A percentile compares a stretch with the other conserved stretches of the same genome.
Conservation (phyloP, 2,888 invertebrate genomes). For the Ophonus ardosiacus region DNA sequence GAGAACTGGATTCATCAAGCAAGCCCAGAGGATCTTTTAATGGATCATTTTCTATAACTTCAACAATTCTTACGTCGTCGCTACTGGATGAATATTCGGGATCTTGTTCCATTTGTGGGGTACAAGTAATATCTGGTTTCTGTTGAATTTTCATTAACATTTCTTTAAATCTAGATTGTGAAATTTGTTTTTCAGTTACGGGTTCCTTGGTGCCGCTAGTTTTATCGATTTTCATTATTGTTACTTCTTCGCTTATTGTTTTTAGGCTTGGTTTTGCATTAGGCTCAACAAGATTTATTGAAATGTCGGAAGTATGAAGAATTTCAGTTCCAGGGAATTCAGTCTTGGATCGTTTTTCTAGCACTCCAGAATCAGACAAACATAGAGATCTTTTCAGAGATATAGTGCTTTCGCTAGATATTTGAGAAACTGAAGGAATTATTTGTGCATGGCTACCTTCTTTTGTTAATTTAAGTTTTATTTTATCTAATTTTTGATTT, state of each 20-base stretch:
- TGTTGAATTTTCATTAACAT: conserved; percentile 66
- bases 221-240: conserved; percentile 61
- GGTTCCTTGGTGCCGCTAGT: background rate
- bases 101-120: conserved; percentile 46
- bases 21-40: conserved; percentile 61
- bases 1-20: conserved; percentile 66
- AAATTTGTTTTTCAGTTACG: background rate
- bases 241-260: conserved; percentile 63
- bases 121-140: conserved; percentile 61
- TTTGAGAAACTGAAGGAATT: conserved; percentile 69
- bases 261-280: conserved; percentile 45
- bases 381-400: conserved; percentile 40
- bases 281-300: conserved; percentile 63
- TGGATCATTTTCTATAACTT: conserved; percentile 65
- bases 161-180: conserved; percentile 67
- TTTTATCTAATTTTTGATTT: conserved; percentile 76
- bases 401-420: background rate
- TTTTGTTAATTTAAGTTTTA: conserved; percentile 78
- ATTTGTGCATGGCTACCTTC: conserved; percentile 74
- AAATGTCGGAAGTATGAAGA: conserved; percentile 59
- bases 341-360: conserved; percentile 48
- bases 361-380: background rate
- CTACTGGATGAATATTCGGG: conserved; percentile 61
- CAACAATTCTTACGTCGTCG: conserved; percentile 68
- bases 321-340: conserved; percentile 56